phyloP scores from a whole-genome alignment of 2,797 vertebrate genomes.

The Typhlichthys eigenmanni region DNA sequence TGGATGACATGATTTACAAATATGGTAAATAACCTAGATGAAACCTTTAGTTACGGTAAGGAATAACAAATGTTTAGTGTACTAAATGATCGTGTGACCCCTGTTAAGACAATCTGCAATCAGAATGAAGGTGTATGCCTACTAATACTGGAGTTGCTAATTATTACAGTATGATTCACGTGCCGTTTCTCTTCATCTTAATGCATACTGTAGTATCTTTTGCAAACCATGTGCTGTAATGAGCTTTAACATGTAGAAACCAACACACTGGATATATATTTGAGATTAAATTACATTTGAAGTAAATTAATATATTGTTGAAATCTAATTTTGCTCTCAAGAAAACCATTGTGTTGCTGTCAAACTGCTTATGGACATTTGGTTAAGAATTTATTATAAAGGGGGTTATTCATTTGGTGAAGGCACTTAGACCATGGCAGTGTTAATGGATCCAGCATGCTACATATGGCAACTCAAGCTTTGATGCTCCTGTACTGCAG shows the following conservation, averaged over 20 bases:
- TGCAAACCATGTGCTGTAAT: slow-evolving; percentile 23
- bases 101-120: slow-evolving; percentile 30
- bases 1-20: neutral
- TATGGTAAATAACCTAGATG: neutral
- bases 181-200: neutral
- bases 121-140: slow-evolving; percentile 3
- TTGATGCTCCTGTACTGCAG: neutral
- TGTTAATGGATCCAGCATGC: neutral
- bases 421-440: neutral
- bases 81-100: neutral
- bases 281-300: no score
- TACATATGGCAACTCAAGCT: slow-evolving; percentile 3
- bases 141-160: slow-evolving; percentile 14
- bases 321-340: no score
- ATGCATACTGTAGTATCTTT: no score
- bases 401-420: slow-evolving; percentile 4
- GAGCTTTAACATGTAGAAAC: neutral
- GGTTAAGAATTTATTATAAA: neutral
- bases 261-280: no score
- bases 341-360: slow-evolving; percentile 16
- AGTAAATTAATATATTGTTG: no score
- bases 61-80: slow-evolving; percentile 3
- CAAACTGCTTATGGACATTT: slow-evolving; percentile 19
- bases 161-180: neutral
- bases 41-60: slow-evolving; percentile 18